Base-by-base conservation (phyloP, 2,113 vertebrate species). In the Phylloscopus trochilus region DNA sequence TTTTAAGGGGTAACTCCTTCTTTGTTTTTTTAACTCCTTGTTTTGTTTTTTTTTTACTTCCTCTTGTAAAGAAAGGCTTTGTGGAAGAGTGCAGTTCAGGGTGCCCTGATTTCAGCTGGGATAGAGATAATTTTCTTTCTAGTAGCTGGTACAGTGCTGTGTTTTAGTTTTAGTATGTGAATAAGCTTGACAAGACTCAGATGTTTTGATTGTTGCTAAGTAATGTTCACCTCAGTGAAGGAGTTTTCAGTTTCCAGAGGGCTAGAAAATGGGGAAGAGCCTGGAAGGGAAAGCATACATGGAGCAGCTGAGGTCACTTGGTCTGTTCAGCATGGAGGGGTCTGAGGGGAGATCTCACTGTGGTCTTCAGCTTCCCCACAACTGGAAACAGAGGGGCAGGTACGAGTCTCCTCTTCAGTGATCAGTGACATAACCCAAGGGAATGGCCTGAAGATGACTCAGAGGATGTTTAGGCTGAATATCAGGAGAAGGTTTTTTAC, bases 1-100 rank as follows among this genome's bases (percentile, higher is more conserved):
- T 90, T 84, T 83, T 44, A 30, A 93, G 60, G 24, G 21, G 11
- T 31, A 60, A 72, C 15, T 47, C 8, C 16, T 87, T 3, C 9
- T 43, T 43, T 60, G 10, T 1, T 77, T 77, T 77, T 46, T 37
- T n/a, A 69, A 64, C 15, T 44, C 15, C 11, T 53, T 55, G 18
- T 10, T 0, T 2, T 59, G 58, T 72, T 70, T 10, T 0, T 2
- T 59, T 63, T 72, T 70, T 17, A 15, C 46, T 79, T 70, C 6
- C 3, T 63, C 11, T 72, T 68, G 10, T 30, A 53, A 9, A 87
- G 58, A 63, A 79, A 64, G 41, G 11, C 21, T 64, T 11, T 41
- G n/a, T 69, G 33, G 21, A 82, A 11, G 10, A 16, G 19, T 7
- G 3, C 10, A 49, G 13, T 66, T 74, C 28, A 76, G 10, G 10